Percentiles rank a stretch among this genome's conserved stretches.
These are phyloP conservation scores for Lithosia quadra DNA, from an alignment of 2,888 invertebrate species.

Conservation along the genomic window DNA sequence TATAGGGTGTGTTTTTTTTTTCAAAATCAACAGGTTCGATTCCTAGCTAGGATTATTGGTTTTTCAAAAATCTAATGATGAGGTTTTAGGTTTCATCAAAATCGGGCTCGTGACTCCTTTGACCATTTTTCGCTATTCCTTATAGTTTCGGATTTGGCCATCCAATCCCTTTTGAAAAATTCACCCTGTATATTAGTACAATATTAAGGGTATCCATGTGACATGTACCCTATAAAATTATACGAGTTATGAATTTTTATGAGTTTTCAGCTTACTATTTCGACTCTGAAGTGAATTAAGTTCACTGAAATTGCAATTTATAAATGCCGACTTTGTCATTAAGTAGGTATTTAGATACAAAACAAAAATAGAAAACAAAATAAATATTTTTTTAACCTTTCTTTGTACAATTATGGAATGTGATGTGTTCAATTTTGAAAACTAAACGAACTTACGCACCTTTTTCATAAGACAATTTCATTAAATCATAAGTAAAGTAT, in stretches of 20 bases:
- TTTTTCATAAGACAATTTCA: slow-evolving; percentile 66
- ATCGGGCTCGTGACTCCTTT: too few species aligned
- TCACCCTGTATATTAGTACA: slow-evolving; percentile 40
- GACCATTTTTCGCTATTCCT: too few species aligned
- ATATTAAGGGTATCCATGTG: slow-evolving; percentile 38
- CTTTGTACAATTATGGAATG: slow-evolving; percentile 83
- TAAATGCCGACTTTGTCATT: slow-evolving; percentile 65
- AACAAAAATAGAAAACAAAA: slow-evolving; percentile 45
- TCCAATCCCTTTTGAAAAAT: too few species aligned
- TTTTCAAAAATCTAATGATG: too few species aligned
- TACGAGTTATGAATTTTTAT: slow-evolving; percentile 30
- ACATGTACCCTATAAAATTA: slow-evolving; percentile 43
- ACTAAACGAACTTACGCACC: slow-evolving; percentile 64
- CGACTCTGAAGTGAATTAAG: slow-evolving; percentile 29
- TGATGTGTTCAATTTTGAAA: slow-evolving; percentile 73
- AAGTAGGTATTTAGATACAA: slow-evolving; percentile 46
- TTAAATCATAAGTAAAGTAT: slow-evolving; percentile 39
- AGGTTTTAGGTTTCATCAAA: too few species aligned
- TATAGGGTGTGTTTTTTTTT: too few species aligned
- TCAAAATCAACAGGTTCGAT: too few species aligned
- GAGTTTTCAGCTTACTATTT: slow-evolving; percentile 24
- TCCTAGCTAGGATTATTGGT: too few species aligned
- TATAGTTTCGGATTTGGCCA: too few species aligned
- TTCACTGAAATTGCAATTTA: slow-evolving; percentile 54
- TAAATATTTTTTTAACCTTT: slow-evolving; percentile 43